Evolutionary conservation across 2,113 vertebrate species (phyloP), one percentile per base, ranked within the genome.

Genomic region (Brachypodius melanocephalos): DNA sequence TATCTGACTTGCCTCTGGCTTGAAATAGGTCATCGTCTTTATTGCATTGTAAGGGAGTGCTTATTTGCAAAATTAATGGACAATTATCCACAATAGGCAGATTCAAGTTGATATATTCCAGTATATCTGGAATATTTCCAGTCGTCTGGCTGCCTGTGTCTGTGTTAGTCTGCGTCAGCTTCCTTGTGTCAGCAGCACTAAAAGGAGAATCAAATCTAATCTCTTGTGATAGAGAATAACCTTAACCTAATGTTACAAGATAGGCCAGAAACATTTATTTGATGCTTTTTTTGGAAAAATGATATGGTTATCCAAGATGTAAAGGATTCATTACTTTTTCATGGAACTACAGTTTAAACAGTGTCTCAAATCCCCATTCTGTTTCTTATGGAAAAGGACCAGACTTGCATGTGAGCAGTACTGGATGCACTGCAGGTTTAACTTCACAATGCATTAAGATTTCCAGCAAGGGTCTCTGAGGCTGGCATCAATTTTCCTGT

Each of bases 31-130:
- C 38, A 45, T 83, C 4, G 3, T 91, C 88, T 94, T 95, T 95
- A 95, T 95, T 95, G 76, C 54, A 28, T 93, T 95, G 87, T 83
- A 85, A 76, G 62, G 62, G 81, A 89, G 62, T 74, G 94, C 81
- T 96, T 96, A 90, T 94, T 94, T 93, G 89, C 67, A 90, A 91
- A 95, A 94, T 96, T 96, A 97, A 94, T 94, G 93, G 72, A 63
- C 51, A 66, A 3, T 95, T 95, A 94, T 73, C 93, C 55, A 55
- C 81, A 85, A 58, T 85, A 75, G 89, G 71, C 75, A 95, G 71
- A 82, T 94, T 79, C 32, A 49, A 97, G 81, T 57, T 85, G 95
- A 94, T 96, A 66, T 66, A 66, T 94, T 90, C 82, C 92, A 91
- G 94, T 54, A 16, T 87, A 42, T 85, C 77, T 95, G 94, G 95